phyloP scores from a whole-genome alignment of 2,113 vertebrate genomes.

The Callipepla squamata region DNA sequence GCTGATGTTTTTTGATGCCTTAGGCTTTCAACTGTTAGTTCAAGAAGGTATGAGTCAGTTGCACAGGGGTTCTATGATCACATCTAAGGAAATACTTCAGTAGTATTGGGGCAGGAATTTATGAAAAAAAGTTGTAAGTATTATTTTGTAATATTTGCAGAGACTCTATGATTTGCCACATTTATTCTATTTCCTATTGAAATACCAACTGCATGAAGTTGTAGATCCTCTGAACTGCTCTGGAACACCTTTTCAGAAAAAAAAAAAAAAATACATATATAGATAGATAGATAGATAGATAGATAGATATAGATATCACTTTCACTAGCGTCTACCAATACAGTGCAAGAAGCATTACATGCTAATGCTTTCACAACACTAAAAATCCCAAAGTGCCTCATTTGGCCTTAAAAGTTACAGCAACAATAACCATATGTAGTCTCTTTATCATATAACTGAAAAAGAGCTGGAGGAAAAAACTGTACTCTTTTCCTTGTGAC shows the following conservation, averaged over 20 bases:
- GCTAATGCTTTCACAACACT: not conserved
- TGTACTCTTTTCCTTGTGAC: not conserved
- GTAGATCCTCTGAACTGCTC: not conserved
- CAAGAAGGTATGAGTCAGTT: not conserved
- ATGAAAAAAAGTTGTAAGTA: not conserved
- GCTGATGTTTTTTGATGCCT: not conserved
- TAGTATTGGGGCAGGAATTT: not conserved
- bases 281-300: too few relatives aligned
- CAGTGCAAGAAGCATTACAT: not conserved
- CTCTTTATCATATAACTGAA: not conserved
- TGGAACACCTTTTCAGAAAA: not conserved
- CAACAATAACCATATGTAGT: not conserved
- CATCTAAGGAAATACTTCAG: not conserved
- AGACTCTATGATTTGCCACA: not conserved
- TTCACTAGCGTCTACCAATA: not conserved
- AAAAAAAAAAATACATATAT: too few relatives aligned
- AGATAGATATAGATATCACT: not conserved
- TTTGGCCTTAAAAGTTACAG: not conserved
- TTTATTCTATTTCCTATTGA: not conserved
- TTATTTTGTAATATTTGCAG: not conserved
- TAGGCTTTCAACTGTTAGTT: not conserved
- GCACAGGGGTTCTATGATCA: not conserved
- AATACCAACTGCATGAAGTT: not conserved
- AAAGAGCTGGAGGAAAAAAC: not conserved
- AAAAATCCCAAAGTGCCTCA: not conserved